Conservation (phyloP, 2,888 invertebrate species). For the Syrphus vitripennis region DNA sequence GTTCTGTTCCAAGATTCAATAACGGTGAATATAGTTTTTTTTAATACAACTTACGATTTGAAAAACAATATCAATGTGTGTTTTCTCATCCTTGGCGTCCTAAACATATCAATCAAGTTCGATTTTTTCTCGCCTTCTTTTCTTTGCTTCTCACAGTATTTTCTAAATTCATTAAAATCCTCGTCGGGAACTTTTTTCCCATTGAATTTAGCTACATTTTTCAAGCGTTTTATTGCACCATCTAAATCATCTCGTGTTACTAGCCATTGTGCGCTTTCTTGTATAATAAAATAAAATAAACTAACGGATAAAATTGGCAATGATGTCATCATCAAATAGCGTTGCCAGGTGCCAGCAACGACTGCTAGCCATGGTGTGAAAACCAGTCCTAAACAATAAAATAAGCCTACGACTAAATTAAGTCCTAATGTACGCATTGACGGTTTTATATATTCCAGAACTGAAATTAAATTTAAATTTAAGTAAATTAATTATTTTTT, state of each 20-base stretch:
- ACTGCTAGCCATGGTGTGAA: conserved; percentile 82
- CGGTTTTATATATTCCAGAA: conserved; percentile 84
- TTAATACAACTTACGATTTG: conserved; percentile 85
- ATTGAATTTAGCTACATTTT: conserved; percentile 83
- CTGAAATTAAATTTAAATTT: conserved; percentile 75
- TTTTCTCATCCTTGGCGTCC: conserved; percentile 83
- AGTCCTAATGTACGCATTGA: conserved; percentile 84
- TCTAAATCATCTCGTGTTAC: conserved; percentile 83
- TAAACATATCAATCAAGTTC: conserved; percentile 82
- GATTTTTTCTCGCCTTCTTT: conserved; percentile 78
- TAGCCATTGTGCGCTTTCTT: conserved; percentile 85
- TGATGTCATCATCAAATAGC: conserved; percentile 82
- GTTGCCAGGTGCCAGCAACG: conserved; percentile 82
- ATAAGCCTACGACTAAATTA: conserved; percentile 84
- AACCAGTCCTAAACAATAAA: conserved; percentile 83
- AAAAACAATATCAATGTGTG: conserved; percentile 83
- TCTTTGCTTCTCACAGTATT: conserved; percentile 79
- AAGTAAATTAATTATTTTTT: neutral
- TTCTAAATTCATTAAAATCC: conserved; percentile 80
- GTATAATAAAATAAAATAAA: conserved; percentile 82
- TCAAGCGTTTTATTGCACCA: conserved; percentile 82
- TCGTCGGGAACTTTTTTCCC: conserved; percentile 80
- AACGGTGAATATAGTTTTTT: too few relatives aligned
- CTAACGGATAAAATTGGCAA: conserved; percentile 82
- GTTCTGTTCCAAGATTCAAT: too few relatives aligned